These are phyloP conservation scores for Acrocephalus kingi DNA, from an alignment of 2,113 vertebrate species.

Conservation along the genomic window DNA sequence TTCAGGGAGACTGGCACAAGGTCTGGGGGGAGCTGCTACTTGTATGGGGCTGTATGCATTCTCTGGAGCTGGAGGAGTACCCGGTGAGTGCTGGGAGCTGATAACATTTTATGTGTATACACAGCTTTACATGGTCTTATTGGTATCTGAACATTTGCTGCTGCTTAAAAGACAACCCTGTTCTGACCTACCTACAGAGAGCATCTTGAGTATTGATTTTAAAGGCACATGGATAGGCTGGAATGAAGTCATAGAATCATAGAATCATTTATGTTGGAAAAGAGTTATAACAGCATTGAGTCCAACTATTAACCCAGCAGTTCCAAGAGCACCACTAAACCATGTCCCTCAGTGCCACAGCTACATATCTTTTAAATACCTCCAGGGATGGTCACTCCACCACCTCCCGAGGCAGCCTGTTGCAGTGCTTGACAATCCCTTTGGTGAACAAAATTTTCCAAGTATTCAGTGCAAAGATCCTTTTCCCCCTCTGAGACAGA, in stretches of 20 bases:
- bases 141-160: neutral
- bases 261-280: neutral
- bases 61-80: neutral
- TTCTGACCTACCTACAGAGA: neutral
- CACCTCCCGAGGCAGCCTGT: neutral
- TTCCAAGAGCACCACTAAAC: neutral
- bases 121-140: neutral
- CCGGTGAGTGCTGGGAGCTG: neutral
- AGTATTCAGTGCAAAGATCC: neutral
- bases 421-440: neutral
- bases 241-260: neutral
- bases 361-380: neutral
- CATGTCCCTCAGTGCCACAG: neutral
- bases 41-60: neutral
- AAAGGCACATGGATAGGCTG: neutral
- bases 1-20: neutral
- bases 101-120: neutral
- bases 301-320: neutral
- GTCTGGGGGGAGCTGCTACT: neutral
- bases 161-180: neutral
- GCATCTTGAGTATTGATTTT: neutral
- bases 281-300: neutral
- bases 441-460: neutral
- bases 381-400: neutral
- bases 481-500: neutral